Evolutionary conservation across 2,888 invertebrate genomes (phyloP), one percentile per base, ranked within the genome.

Genomic region (Cephus nigrinus): DNA sequence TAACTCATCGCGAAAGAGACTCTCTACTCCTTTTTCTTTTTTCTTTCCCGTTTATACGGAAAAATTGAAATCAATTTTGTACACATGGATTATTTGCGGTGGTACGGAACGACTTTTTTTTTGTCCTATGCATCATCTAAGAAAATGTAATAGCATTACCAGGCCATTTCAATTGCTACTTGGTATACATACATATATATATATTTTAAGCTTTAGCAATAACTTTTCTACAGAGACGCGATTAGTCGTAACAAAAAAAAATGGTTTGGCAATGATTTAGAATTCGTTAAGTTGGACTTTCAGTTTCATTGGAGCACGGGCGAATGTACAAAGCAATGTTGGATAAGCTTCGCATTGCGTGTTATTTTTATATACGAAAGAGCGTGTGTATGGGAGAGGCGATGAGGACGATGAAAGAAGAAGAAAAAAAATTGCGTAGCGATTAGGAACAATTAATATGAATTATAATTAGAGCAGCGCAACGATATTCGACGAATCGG

Each of bases 241-340:
- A 75, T 81, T 82, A 81, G 75, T 82, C 79, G 55, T 79, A 74
- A 79, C 80, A 40, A 36, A 36, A 36, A 36, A 55, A 1, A 55
- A 80, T 85, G 78, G 75, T 82, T 84, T 82, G 80, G 76, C 82
- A 84, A 80, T 80, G 82, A 85, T 82, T 84, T 84, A 81, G 78
- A 72, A 82, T 83, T 81, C 78, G 77, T 83, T 85, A 82, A 84
- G 81, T 83, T 84, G 77, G 76, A 79, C 83, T 76, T 83, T 83
- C 84, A 84, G 84, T 90, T 90, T 90, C 84, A 90, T 90, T 91
- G 90, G 90, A 91, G 91, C 91, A 91, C 91, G 89, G 90, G 90
- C 87, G 88, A 91, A 91, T 91, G 91, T 91, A 91, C 91, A 91
- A 91, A 91, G 90, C 91, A 91, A 90, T 91, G 91, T 87, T 87